Percentiles rank a stretch among this genome's conserved stretches.
These are phyloP conservation scores for Phaethornis superciliosus DNA, from an alignment of 2,113 vertebrate species.

Conservation along the genomic window DNA sequence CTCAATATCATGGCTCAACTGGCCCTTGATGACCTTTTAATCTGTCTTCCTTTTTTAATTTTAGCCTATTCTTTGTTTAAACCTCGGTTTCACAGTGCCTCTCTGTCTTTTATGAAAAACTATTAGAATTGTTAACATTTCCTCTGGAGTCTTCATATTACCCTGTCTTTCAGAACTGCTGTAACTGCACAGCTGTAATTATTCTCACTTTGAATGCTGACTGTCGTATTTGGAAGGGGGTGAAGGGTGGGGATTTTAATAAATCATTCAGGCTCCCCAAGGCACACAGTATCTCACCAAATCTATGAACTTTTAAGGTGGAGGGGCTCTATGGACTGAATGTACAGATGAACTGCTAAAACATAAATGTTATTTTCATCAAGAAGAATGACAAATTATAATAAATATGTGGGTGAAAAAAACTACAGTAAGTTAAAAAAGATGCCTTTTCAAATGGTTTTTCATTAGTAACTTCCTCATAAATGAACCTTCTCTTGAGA, in stretches of 20 bases:
- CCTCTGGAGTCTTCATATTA: constrained; percentile 67
- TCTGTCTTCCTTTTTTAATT: background rate
- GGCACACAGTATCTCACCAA: constrained; percentile 1
- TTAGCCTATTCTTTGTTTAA: constrained; percentile 63
- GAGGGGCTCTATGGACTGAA: constrained; percentile 22
- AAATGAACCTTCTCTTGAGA: background rate
- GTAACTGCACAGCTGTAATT: constrained; percentile 60
- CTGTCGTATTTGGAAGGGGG: constrained; percentile 55
- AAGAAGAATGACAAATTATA: constrained; percentile 14
- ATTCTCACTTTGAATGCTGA: constrained; percentile 69
- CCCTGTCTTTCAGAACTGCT: constrained; percentile 68
- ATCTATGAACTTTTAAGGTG: constrained; percentile 41
- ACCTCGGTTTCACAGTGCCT: constrained; percentile 52
- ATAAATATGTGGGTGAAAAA: constrained; percentile 7
- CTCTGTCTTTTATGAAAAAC: constrained; percentile 53
- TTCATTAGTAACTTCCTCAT: background rate
- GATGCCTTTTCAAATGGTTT: background rate
- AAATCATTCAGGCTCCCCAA: constrained; percentile 47
- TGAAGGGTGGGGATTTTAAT: constrained; percentile 54
- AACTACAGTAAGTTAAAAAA: background rate
- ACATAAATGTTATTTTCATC: background rate
- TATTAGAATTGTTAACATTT: constrained; percentile 70
- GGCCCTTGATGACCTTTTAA: constrained; percentile 27
- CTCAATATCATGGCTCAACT: background rate
- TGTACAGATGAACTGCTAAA: constrained; percentile 34